phyloP scores from a whole-genome alignment of 2,888 invertebrate genomes.

The Rhodophaea formosa region DNA sequence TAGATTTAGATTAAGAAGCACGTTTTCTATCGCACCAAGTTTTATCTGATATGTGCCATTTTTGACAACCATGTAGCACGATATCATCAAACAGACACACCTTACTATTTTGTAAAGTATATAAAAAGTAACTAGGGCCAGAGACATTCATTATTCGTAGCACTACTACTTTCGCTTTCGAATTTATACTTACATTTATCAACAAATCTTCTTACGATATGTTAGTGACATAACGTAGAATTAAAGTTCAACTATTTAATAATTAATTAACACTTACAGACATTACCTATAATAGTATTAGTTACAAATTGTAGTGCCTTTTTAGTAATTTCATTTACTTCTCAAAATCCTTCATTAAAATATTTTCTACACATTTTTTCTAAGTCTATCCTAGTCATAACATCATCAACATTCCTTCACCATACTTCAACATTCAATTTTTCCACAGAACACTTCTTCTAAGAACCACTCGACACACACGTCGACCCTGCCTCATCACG shows the following conservation, averaged over 20 bases:
- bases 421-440: slow-evolving; percentile 13
- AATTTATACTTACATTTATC: too few species aligned
- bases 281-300: background rate
- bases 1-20: slow-evolving; percentile 21
- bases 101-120: too few species aligned
- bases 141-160: too few species aligned
- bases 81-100: background rate
- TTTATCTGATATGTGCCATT: background rate
- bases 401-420: background rate
- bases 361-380: background rate
- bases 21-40: slow-evolving; percentile 18
- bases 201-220: too few species aligned
- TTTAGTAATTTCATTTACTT: background rate
- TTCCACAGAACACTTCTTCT: slow-evolving; percentile 91
- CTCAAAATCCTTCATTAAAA: background rate
- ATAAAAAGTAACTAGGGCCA: too few species aligned
- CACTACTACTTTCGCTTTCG: too few species aligned
- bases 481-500: slow-evolving; percentile 85
- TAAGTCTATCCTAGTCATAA: background rate
- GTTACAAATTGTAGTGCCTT: slow-evolving; percentile 11
- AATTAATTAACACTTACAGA: too few species aligned
- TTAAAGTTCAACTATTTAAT: too few species aligned
- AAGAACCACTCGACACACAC: slow-evolving; percentile 86
- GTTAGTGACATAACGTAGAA: too few species aligned
- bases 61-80: background rate